These are phyloP conservation scores for Leucozona laternaria DNA, from an alignment of 2,888 invertebrate genomes.

Conservation along the genomic window DNA sequence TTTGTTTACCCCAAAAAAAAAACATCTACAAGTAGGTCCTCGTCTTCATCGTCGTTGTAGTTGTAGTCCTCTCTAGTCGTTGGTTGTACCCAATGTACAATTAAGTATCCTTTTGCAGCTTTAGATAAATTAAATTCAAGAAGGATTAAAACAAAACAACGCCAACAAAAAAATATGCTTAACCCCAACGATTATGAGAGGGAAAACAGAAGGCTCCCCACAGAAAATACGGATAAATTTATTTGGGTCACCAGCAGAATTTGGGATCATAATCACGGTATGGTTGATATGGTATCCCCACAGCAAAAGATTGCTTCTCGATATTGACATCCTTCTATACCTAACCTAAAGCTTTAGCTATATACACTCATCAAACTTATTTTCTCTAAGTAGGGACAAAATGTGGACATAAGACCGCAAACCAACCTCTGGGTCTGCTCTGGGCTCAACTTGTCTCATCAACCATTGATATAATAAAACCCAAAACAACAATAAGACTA, in stretches of 20 bases:
- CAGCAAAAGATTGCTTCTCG: not conserved
- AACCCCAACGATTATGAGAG: slow-evolving; percentile 24
- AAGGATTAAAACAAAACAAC: slow-evolving; percentile 26
- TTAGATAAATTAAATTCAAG: slow-evolving; percentile 59
- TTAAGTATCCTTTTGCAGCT: slow-evolving; percentile 36
- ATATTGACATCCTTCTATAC: not conserved
- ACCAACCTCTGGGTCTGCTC: no score
- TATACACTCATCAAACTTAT: not conserved
- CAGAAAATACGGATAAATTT: slow-evolving; percentile 16
- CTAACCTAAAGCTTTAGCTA: not conserved
- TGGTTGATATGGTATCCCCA: not conserved
- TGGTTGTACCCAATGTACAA: not conserved
- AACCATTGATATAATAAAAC: slow-evolving; percentile 3
- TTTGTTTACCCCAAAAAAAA: slow-evolving; percentile 12
- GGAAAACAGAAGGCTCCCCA: slow-evolving; percentile 12
- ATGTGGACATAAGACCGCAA: slow-evolving; percentile 40
- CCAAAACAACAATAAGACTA: slow-evolving; percentile 19
- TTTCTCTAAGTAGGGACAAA: slow-evolving; percentile 26
- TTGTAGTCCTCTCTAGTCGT: not conserved
- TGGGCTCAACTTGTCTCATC: slow-evolving; percentile 41
- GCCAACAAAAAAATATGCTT: slow-evolving; percentile 7
- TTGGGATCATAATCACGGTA: slow-evolving; percentile 10
- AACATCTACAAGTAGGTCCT: slow-evolving; percentile 19
- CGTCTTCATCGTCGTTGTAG: not conserved
- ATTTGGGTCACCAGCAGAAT: slow-evolving; percentile 39